These are phyloP conservation scores for Leptopilina clavipes DNA, from an alignment of 1,140 invertebrate genomes.

Conservation along the genomic window DNA sequence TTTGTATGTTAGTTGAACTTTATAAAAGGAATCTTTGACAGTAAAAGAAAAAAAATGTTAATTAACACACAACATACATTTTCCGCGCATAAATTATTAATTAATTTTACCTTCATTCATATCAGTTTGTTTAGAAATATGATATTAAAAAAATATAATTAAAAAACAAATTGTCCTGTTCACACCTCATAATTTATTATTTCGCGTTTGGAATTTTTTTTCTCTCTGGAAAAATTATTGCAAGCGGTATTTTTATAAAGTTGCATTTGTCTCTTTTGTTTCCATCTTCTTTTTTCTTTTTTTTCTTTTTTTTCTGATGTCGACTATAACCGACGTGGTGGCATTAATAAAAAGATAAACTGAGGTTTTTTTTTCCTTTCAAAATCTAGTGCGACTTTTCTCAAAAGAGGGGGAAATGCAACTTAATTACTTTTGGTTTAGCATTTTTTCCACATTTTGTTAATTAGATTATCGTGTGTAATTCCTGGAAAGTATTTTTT, in stretches of 20 bases:
- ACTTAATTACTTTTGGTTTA: neutral
- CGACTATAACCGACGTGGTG: neutral
- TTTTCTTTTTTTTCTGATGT: neutral
- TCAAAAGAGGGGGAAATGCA: neutral
- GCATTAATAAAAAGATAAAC: constrained; percentile 7
- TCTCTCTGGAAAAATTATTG: neutral
- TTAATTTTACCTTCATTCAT: no score
- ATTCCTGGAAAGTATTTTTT: neutral
- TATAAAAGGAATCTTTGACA: no score
- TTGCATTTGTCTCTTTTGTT: neutral
- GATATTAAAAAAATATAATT: neutral
- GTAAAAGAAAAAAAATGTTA: no score
- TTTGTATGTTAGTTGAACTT: no score
- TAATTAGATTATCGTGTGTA: neutral
- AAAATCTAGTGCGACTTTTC: neutral
- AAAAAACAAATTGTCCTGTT: neutral
- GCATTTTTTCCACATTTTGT: neutral
- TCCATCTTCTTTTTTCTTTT: neutral
- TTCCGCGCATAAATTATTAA: no score
- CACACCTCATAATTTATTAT: neutral
- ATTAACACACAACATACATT: no score
- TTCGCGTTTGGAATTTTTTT: neutral
- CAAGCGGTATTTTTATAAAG: neutral
- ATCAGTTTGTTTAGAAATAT: no score
- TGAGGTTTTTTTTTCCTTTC: neutral